Conservation (phyloP, 64 coral and sea anemone species). For the Dendronephthya gigantea region DNA sequence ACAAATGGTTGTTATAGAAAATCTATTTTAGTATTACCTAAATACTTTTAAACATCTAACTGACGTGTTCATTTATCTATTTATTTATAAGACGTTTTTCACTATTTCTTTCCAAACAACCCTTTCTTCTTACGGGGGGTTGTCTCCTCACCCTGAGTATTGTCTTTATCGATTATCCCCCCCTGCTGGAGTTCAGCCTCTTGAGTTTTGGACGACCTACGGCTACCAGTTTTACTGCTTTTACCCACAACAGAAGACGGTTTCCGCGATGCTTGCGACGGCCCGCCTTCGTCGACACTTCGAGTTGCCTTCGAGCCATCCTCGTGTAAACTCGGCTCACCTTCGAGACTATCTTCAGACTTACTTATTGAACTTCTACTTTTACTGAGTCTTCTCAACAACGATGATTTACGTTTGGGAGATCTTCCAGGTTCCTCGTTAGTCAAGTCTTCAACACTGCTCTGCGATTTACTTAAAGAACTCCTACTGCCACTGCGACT, state of each 20-base stretch:
- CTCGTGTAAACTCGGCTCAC: neutral
- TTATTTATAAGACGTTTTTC: no score
- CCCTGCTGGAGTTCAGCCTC: neutral
- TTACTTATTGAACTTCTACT: neutral
- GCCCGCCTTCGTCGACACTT: no score
- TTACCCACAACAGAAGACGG: neutral
- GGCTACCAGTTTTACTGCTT: neutral
- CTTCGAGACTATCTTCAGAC: neutral
- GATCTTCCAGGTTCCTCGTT: neutral
- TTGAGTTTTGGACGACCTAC: neutral
- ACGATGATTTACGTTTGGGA: neutral
- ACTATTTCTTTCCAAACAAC: conserved; percentile 8
- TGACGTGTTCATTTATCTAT: no score
- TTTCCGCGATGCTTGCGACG: neutral
- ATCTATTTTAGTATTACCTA: no score
- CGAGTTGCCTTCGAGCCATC: neutral
- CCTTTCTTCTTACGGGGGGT: conserved; percentile 3
- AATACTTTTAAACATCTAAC: no score
- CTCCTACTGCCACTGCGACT: neutral
- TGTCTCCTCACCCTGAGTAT: neutral
- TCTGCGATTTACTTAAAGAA: neutral
- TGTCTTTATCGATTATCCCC: neutral
- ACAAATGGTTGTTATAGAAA: no score
- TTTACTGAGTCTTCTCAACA: neutral
- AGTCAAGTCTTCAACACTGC: neutral